Base-by-base conservation (phyloP, 1,140 invertebrate genomes). In the Tachypleus tridentatus region DNA sequence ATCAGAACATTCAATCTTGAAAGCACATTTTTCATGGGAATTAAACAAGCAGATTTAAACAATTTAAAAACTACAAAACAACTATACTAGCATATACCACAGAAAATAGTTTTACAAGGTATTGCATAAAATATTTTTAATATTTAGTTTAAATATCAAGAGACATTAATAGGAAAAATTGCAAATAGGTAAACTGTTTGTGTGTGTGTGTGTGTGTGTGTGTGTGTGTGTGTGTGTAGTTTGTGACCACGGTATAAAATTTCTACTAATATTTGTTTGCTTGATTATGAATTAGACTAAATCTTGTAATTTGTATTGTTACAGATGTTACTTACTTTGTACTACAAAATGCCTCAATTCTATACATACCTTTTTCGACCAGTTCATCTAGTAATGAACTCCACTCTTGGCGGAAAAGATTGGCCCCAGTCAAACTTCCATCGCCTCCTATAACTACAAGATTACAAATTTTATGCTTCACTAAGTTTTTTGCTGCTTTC, bases 391-490 rank as follows among this genome's bases (percentile, higher is more conserved):
- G 78, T 29, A 98, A 80, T 62, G 70, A 73, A 4, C 77, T 65
- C 85, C 85, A 86, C 69, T 86, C 96, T 76, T 91, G 84, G 64
- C 91, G 85, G 77, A 99, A 99, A 7, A 92, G 79, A 81, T 98
- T 95, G 4, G 97, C 97, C 70, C 97, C 97, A 62, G 97, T 99
- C 7, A 99, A 82, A 59, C 93, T 97, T 71, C 97, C 97, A 80
- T 99, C 97, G 71, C 97, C 94, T 65, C 97, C 97, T 78, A 99
- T 99, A 0, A 95, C 91, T 58, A 98, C 94, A 68, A 99, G 81
- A 80, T 98, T 98, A 53, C 89, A 91, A 72, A 99, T 98, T 49
- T 89, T 88, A 59, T 80, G 81, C 47, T 84, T 78, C 1, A 99
- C 81, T 56, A 99, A 79, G 81, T 99, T 98, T 70, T 86, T 84